Conservation (phyloP, 2,888 invertebrate genomes). For the Gisinianus flammeolus region DNA sequence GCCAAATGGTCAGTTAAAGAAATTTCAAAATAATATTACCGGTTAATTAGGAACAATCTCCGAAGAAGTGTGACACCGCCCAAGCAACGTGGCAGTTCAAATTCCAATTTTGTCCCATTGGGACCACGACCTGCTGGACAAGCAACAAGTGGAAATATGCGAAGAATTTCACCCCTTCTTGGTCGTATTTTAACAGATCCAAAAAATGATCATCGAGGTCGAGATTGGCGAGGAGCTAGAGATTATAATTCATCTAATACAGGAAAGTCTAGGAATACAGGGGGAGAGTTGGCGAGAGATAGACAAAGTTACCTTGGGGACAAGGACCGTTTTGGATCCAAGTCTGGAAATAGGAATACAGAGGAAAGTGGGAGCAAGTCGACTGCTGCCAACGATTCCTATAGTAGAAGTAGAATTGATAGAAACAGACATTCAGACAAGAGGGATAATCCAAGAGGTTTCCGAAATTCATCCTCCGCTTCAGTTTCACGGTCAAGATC, state of each 20-base stretch:
- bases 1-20: no score
- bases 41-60: not conserved
- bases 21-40: no score
- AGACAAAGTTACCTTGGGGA: not conserved
- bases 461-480: not conserved
- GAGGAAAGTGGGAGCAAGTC: not conserved
- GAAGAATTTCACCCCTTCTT: not conserved
- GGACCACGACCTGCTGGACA: not conserved
- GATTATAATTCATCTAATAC: not conserved
- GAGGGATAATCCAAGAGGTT: not conserved
- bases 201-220: not conserved
- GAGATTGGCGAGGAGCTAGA: not conserved
- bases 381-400: not conserved
- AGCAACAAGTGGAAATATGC: no score
- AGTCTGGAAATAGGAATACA: not conserved
- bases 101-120: slow-evolving; percentile 4
- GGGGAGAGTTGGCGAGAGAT: not conserved
- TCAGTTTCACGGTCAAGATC: slow-evolving; percentile 16
- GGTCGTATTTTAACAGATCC: not conserved
- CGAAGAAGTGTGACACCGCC: not conserved
- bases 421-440: not conserved
- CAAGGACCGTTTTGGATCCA: not conserved
- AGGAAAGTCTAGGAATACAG: not conserved
- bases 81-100: not conserved
- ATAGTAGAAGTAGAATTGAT: not conserved